Evolutionary conservation across 2,888 invertebrate genomes (phyloP).

Genomic region (Oscheius sp.): DNA sequence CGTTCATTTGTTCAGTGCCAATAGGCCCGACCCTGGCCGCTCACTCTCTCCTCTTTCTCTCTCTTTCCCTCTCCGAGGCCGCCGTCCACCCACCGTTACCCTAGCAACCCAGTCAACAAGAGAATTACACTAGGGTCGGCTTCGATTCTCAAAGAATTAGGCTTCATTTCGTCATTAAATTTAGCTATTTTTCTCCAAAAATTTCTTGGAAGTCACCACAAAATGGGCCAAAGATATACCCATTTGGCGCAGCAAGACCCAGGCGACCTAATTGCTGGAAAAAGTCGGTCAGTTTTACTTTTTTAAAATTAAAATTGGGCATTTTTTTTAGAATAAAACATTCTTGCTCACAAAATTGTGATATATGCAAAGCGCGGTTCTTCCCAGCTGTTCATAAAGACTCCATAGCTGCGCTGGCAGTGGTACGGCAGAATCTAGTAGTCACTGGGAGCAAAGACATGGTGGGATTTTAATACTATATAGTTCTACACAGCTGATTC

Average conservation of each 20-base stretch:
- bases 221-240: slow-evolving; percentile 56
- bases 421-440: slow-evolving; percentile 64
- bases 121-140: too few species aligned
- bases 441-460: slow-evolving; percentile 62
- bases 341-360: slow-evolving; percentile 24
- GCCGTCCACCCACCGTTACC: background rate
- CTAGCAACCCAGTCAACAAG: too few species aligned
- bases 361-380: slow-evolving; percentile 15
- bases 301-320: too few species aligned
- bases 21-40: too few species aligned
- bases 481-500: too few species aligned
- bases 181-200: too few species aligned
- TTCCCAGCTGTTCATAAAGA: slow-evolving; percentile 52
- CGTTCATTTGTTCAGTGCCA: too few species aligned
- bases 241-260: slow-evolving; percentile 57
- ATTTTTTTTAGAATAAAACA: slow-evolving; percentile 19
- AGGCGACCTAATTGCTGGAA: slow-evolving; percentile 41
- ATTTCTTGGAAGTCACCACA: too few species aligned
- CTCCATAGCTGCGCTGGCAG: slow-evolving; percentile 57
- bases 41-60: too few species aligned
- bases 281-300: slow-evolving; percentile 13
- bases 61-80: too few species aligned
- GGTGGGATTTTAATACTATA: slow-evolving; percentile 34
- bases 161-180: too few species aligned
- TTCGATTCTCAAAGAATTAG: too few species aligned